These are phyloP conservation scores for Brotula barbata DNA, from an alignment of 2,797 vertebrate genomes.

Conservation along the genomic window DNA sequence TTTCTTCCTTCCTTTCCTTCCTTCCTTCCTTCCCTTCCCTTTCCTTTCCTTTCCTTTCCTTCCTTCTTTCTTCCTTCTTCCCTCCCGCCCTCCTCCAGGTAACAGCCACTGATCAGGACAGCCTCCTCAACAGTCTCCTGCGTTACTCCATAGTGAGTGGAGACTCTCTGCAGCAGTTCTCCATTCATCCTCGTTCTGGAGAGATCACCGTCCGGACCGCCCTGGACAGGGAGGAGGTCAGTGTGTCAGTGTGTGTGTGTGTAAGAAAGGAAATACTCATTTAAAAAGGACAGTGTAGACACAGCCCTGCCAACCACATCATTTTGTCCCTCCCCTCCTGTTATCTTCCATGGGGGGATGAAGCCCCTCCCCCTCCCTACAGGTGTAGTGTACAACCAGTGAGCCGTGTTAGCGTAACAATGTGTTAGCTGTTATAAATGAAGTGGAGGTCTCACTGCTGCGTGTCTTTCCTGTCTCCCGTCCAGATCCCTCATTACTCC, in stretches of 20 bases:
- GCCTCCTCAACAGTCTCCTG: constrained; percentile 86
- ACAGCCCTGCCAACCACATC: too few relatives aligned
- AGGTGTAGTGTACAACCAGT: too few relatives aligned
- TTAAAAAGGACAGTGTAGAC: too few relatives aligned
- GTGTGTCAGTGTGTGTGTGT: constrained; percentile 37
- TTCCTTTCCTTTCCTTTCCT: neutral
- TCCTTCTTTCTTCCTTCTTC: neutral
- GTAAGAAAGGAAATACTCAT: too few relatives aligned
- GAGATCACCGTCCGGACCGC: constrained; percentile 83
- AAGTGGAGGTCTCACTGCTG: too few relatives aligned
- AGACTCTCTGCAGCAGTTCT: constrained; percentile 86
- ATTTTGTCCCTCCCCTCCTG: too few relatives aligned
- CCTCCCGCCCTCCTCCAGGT: constrained; percentile 75
- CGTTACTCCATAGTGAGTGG: constrained; percentile 89
- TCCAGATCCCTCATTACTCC: constrained; percentile 87
- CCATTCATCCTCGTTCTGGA: constrained; percentile 84
- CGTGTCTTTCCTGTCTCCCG: neutral
- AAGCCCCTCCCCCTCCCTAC: too few relatives aligned
- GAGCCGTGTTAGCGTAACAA: too few relatives aligned
- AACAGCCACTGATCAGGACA: constrained; percentile 87
- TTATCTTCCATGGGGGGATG: too few relatives aligned
- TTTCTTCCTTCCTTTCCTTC: neutral
- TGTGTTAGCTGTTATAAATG: too few relatives aligned
- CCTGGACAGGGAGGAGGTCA: constrained; percentile 94
- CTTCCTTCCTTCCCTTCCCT: too few relatives aligned